Conservation (phyloP, 1,140 invertebrate genomes). For the Drosophila nannoptera region DNA sequence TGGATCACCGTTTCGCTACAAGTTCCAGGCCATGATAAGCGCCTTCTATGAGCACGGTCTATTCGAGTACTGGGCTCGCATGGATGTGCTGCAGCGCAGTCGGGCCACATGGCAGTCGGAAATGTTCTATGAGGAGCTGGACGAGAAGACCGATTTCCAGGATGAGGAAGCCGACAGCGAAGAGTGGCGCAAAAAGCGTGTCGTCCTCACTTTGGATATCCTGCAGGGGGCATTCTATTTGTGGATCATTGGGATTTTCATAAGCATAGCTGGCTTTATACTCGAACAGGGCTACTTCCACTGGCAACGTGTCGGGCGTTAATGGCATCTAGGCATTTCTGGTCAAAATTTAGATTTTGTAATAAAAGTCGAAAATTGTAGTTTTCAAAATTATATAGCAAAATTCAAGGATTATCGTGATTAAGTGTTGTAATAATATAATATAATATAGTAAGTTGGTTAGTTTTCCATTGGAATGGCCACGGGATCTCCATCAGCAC, state of each 20-base stretch:
- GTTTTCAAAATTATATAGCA: conserved; percentile 11
- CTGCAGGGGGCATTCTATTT: conserved; percentile 66
- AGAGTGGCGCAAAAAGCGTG: conserved; percentile 41
- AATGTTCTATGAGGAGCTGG: conserved; percentile 59
- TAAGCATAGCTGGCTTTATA: conserved; percentile 47
- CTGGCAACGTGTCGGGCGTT: conserved; percentile 3
- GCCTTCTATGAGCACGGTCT: conserved; percentile 63
- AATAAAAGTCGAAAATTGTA: not conserved
- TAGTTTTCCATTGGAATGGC: not conserved
- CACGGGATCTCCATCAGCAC: not conserved
- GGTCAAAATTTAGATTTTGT: no score
- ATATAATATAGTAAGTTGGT: no score
- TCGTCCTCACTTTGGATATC: conserved; percentile 60
- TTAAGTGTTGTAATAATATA: no score
- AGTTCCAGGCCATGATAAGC: conserved; percentile 53
- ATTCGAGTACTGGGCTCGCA: conserved; percentile 57
- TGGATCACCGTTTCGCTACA: conserved; percentile 70
- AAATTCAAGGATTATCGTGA: no score
- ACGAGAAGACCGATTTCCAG: conserved; percentile 45
- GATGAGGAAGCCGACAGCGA: conserved; percentile 15
- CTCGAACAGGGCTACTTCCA: conserved; percentile 38
- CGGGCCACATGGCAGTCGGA: conserved; percentile 37
- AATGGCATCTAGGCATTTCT: not conserved
- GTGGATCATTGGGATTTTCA: conserved; percentile 51
- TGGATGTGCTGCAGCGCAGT: conserved; percentile 43